phyloP scores from a whole-genome alignment of 2,888 invertebrate species.

The Nasonovia ribisnigri region DNA sequence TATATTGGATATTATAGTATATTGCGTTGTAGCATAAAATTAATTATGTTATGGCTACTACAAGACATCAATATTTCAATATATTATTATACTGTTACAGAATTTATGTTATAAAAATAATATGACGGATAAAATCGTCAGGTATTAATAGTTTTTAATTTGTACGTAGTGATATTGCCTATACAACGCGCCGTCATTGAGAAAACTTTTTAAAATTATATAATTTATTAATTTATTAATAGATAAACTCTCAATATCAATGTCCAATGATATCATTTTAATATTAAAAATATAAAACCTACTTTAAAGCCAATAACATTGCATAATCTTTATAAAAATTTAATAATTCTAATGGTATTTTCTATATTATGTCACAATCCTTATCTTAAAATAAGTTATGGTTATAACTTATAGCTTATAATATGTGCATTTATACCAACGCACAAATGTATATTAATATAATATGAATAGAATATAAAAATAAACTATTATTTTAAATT shows the following conservation, averaged over 20 bases:
- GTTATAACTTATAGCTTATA: neutral
- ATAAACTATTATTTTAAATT: neutral
- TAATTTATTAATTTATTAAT: neutral
- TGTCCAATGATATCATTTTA: neutral
- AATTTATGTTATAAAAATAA: neutral
- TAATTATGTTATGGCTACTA: neutral
- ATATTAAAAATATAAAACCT: neutral
- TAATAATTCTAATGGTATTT: neutral
- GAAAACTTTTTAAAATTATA: neutral
- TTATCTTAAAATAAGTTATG: neutral
- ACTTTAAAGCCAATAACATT: neutral
- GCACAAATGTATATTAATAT: neutral
- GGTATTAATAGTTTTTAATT: neutral
- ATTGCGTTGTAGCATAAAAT: neutral
- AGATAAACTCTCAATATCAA: too few relatives aligned
- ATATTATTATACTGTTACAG: neutral
- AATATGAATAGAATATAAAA: neutral
- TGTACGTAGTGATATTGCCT: constrained; percentile 43
- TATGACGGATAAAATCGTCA: neutral
- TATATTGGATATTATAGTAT: neutral
- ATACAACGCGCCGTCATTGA: constrained; percentile 37
- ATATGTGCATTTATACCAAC: neutral
- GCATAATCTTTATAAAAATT: neutral
- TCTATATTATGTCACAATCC: neutral
- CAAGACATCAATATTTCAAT: neutral